A percentile compares a stretch with the other conserved stretches of the same genome.
Evolutionary conservation across 2,888 invertebrate genomes (phyloP).

Genomic region (Anaspis maculata): DNA sequence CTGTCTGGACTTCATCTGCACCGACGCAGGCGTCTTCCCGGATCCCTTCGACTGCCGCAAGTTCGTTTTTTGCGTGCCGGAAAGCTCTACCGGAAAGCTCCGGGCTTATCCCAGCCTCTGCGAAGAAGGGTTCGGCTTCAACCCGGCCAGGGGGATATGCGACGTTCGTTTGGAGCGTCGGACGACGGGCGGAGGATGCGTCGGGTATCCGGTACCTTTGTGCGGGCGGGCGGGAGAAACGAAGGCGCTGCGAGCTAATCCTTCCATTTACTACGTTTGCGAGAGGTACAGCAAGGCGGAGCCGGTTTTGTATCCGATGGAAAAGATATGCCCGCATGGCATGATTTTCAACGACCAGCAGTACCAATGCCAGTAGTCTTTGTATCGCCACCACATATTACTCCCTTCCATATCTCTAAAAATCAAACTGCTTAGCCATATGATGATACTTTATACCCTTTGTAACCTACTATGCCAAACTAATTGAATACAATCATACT

Average conservation of each 20-base stretch:
- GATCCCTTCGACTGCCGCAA: constrained; percentile 10
- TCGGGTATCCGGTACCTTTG: constrained; percentile 5
- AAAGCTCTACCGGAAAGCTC: background rate
- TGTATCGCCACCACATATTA: too few species aligned
- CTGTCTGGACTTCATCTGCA: constrained; percentile 2
- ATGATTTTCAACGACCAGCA: too few species aligned
- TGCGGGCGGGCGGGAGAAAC: constrained; percentile 2
- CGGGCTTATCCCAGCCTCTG: constrained; percentile 3
- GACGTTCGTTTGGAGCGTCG: background rate
- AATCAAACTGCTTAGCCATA: too few species aligned
- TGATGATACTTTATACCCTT: too few species aligned
- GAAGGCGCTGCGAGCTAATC: constrained; percentile 1
- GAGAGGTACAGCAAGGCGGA: too few species aligned
- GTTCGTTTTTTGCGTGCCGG: constrained; percentile 6
- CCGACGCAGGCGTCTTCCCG: constrained; percentile 6
- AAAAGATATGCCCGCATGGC: too few species aligned
- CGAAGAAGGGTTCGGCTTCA: constrained; percentile 4
- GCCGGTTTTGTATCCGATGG: too few species aligned
- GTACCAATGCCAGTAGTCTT: too few species aligned
- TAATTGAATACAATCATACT: too few species aligned
- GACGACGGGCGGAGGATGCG: background rate
- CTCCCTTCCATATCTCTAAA: too few species aligned
- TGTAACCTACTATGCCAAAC: too few species aligned
- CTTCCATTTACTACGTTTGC: constrained; percentile 3
- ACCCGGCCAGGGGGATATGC: constrained; percentile 1